A percentile compares a stretch with the other conserved stretches of the same genome.
Conservation (phyloP, 1,140 invertebrate genomes). For the Procambarus virginalis region DNA sequence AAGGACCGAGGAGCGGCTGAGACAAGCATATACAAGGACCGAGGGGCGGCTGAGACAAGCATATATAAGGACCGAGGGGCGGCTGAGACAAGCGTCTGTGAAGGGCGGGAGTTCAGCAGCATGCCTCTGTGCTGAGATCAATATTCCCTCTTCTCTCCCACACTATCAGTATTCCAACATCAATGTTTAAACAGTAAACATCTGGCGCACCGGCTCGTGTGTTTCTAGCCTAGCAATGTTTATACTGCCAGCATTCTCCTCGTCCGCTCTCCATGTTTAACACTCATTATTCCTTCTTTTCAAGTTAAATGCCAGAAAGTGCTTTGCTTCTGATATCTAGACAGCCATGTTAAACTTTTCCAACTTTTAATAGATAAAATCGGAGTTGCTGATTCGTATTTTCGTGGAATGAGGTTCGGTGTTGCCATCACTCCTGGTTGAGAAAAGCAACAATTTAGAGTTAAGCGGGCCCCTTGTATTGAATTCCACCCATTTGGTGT, state of each 20-base stretch:
- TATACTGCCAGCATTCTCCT: not conserved
- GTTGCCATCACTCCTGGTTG: constrained; percentile 8
- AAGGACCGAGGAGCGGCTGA: too few relatives aligned
- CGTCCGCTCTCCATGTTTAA: not conserved
- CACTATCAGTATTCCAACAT: not conserved
- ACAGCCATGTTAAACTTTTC: constrained; percentile 50
- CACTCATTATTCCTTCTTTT: constrained; percentile 22
- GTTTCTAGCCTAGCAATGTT: not conserved
- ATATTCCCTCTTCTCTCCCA: not conserved
- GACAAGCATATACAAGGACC: too few relatives aligned
- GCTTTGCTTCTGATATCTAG: constrained; percentile 56
- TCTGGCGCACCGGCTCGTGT: not conserved
- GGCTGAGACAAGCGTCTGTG: too few relatives aligned
- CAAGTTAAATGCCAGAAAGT: constrained; percentile 50
- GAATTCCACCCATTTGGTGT: not conserved
- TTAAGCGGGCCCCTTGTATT: too few relatives aligned
- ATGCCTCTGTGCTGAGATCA: too few relatives aligned
- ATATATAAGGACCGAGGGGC: too few relatives aligned
- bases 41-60: too few relatives aligned
- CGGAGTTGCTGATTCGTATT: constrained; percentile 51
- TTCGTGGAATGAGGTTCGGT: constrained; percentile 49
- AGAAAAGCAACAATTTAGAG: not conserved
- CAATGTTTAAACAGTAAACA: too few relatives aligned
- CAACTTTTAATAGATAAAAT: constrained; percentile 59
- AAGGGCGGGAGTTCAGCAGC: too few relatives aligned